Evolutionary conservation across 2,888 invertebrate genomes (phyloP), one percentile per base, ranked within the genome.

Genomic region (Orchesellides sinensis): DNA sequence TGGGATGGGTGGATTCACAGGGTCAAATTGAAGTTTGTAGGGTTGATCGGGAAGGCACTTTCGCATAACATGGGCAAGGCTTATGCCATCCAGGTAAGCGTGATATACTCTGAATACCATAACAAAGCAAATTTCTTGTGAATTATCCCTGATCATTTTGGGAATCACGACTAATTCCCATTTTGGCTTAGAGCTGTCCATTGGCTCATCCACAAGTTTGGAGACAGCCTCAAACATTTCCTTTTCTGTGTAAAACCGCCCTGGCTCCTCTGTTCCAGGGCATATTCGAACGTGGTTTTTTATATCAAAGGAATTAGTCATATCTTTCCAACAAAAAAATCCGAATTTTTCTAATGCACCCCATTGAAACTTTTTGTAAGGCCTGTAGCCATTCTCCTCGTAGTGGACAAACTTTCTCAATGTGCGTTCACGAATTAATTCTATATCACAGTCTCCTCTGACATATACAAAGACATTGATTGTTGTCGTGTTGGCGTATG

Each of bases 121-220:
- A 12, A 47, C 66, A 27, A 40, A 56, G 21, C 47, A 25, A 1
- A 59, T 19, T 5, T 27, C 19, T 1, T 17, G 12, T 14, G 25
- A 27, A 40, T 40, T 45, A 2, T 47, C 40, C 19, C 2, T 14
- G 8, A 19, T 63, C 5, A 65, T 8, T 47, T 52, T 65, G 5
- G 81, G 73, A 2, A 54, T 25, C 3, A 81, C 27, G 2, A 74
- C 25, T 59, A 81, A 21, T 29, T 81, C 81, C 81, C 81, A 81
- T 14, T 59, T 32, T 40, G 81, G 81, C n/a, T 32, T 29, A 0
- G 4, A 8, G 2, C 17, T 21, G 2, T 19, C n/a, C 17, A 66
- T 61, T 27, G 23, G 21, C 10, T 40, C 25, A n/a, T 47, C 19
- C 4, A 52, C 25, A 2, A 81, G 19, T n/a, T 74, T 56, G 3